Base-by-base conservation (phyloP, 2,888 invertebrate species). In the Phytoseiulus persimilis region DNA sequence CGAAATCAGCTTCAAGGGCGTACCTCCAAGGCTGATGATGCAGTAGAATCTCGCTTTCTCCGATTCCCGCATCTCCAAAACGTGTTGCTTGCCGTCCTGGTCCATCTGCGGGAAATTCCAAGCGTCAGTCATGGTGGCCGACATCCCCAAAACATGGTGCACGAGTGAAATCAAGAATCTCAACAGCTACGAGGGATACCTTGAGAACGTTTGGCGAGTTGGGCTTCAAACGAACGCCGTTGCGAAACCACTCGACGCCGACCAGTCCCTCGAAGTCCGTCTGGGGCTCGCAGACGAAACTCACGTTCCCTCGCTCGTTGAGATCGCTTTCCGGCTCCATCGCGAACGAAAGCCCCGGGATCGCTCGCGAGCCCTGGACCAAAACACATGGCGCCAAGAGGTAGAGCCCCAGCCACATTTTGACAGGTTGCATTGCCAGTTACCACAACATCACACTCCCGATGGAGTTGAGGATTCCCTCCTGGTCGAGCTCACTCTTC, bases 261-360 rank as follows among this genome's bases (percentile, higher is more conserved):
- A 87, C 87, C 33, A 87, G 32, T 6, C 39, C 32, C 87, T 87
- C 45, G 6, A 33, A 45, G n/a, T 87, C 87, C 33, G 32, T 87
- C 23, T 87, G 32, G 0, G 87, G 87, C 18, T 87, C 87, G 18
- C 87, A 87, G 28, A 45, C 45, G 32, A 87, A 87, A 32, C 87
- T 33, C 2, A 87, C 87, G 28, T 87, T 87, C 0, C 87, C 87
- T 39, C 45, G n/a, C 18, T 87, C 87, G 23, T 39, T 87, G 33
- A 87, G 45, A n/a, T 87, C 87, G 87, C 39, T 39, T 31, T 87
- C 45, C 87, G 87, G 87, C 33, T 87, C 87, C 14, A n/a, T 28
- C 11, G 87, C 87, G 33, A 87, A 87, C n/a, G 87, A 39, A 9
- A 87, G 31, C 11, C 87, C 87, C n/a, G 87, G 65, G 1, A 65